Base-by-base conservation (phyloP, 64 coral and sea anemone species). In the Stylophora pistillata region DNA sequence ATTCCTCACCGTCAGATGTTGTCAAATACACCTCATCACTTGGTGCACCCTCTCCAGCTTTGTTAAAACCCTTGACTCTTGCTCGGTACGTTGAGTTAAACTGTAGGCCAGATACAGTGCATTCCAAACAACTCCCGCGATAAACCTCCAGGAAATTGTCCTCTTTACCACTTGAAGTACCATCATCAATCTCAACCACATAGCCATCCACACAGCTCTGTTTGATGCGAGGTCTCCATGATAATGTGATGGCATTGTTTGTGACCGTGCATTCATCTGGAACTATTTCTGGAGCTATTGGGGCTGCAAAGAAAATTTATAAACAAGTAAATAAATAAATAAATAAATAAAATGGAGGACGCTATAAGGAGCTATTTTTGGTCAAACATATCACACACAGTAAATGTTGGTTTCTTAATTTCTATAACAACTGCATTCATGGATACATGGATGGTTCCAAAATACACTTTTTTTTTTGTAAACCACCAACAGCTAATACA, bases 31-130 rank as follows among this genome's bases (percentile, higher is more conserved):
- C 86, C 70, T 94, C 93, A 55, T 98, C 96, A 87, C 96, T 98
- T 13, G 96, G 89, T 6, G 74, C 74, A 30, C 96, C 93, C 85
- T 98, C 89, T n/a, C 96, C 96, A 74, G 96, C 81, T 10, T 90
- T 98, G 61, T 94, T 98, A 58, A 94, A 89, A 21, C 92, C 94
- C 30, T 89, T 89, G 0, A 98, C 96, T 16, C 96, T 72, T 31
- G 96, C 96, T 77, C 96, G 88, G 87, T 98, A 98, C 7, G 96
- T 98, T 9, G 96, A 98, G 82, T 98, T 94, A 92, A 98, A 98
- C 89, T 98, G 96, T 17, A 98, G 81, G 4, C 96, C 96, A 29
- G 87, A 81, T 32, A 98, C 89, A 63, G 89, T 98, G 58, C 92
- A 98, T 5, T 92, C 93, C n/a, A 91, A 27, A 32, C 85, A 91